Base-by-base conservation (phyloP, 2,888 invertebrate species). In the Pelosia muscerda region DNA sequence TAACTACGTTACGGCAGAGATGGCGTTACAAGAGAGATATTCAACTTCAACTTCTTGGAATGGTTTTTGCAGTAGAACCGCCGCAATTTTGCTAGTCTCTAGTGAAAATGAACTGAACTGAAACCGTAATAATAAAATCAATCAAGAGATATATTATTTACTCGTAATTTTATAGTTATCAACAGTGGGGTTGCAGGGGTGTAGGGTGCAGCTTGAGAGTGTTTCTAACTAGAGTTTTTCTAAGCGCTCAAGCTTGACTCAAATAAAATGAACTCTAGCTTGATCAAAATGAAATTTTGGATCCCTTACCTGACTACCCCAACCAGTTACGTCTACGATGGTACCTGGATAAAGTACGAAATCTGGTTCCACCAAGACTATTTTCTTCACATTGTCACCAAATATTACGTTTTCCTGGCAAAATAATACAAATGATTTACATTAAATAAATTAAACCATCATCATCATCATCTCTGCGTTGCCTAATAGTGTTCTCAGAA, bases 291-390 rank as follows among this genome's bases (percentile, higher is more conserved):
- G 0, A 2, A 49, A n/a, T n/a, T n/a, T 49, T 26, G 74, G 82
- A n/a, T n/a, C n/a, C n/a, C n/a, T 78, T 78, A 91, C 92, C 73
- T 81, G 68, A 63, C 85, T 82, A 22, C 87, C 91, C 88, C 88
- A 93, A 2, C 93, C 91, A 2, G 89, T 82, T 0, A 90, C 89
- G 15, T 78, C 69, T 1, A 93, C 31, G 0, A 69, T 26, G 25
- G 77, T 72, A 13, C 84, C 85, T 4, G 71, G 57, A 9, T 77
- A 75, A n/a, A 92, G 22, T 6, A 81, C 79, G 0, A 76, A 73
- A 0, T 88, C 88, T 0, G 89, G 73, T 10, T 88, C 85, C 2
- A 88, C 69, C 2, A 92, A 25, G 4, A 88, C 26, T 6, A 81
- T 79, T 76, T 92, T 93, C 68, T 87, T 83, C 19, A 89, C 88